Evolutionary conservation across 1,140 invertebrate species (phyloP).

Genomic region (Notospermus geniculatus): DNA sequence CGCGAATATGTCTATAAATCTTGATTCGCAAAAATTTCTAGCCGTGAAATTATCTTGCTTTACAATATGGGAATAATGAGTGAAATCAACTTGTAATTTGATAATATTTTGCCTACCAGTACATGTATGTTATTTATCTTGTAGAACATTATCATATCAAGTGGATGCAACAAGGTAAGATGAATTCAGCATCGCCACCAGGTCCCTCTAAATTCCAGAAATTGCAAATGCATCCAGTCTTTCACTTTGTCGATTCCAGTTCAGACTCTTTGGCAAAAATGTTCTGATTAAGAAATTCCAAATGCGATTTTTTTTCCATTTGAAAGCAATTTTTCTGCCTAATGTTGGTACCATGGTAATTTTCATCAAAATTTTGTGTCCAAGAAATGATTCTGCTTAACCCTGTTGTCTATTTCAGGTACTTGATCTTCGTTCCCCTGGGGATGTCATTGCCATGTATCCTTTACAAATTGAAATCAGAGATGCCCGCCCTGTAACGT

Average conservation of each 20-base stretch:
- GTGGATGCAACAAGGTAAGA: conserved; percentile 45
- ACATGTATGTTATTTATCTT: conserved; percentile 19
- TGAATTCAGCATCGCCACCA: not conserved
- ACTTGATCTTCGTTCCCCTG: conserved; percentile 67
- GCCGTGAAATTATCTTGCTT: not conserved
- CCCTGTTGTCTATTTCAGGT: conserved; percentile 30
- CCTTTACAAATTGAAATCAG: conserved; percentile 59
- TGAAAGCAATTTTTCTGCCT: no score
- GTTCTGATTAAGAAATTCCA: not conserved
- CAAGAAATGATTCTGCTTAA: not conserved
- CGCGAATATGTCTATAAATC: no score
- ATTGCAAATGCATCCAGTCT: no score
- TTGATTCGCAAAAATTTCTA: no score
- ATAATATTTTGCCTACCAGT: not conserved
- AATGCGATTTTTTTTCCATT: no score
- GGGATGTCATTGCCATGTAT: conserved; percentile 76
- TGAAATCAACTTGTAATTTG: not conserved
- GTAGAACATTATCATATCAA: conserved; percentile 49
- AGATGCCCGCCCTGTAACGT: no score
- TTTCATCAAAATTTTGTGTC: no score
- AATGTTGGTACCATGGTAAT: no score
- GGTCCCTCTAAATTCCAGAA: not conserved
- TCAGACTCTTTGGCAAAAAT: not conserved
- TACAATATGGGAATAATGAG: not conserved
- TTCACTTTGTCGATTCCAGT: not conserved